Evolutionary conservation across 2,113 vertebrate species (phyloP).

Genomic region (Neotoma lepida): DNA sequence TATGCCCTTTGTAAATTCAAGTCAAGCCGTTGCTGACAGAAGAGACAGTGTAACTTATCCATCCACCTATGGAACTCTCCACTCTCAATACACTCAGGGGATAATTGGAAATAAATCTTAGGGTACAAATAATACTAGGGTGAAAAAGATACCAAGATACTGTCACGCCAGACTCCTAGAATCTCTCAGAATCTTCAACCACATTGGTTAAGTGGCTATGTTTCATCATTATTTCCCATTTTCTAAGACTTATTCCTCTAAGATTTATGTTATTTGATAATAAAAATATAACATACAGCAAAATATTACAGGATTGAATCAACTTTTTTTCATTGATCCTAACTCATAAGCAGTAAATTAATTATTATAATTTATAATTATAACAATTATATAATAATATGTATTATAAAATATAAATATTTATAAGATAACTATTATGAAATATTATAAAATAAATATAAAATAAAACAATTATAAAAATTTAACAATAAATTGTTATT

Average conservation of each 20-base stretch:
- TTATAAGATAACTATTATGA: too few species aligned
- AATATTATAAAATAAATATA: too few species aligned
- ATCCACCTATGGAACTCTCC: not conserved
- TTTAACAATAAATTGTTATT: not conserved
- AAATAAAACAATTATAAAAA: too few species aligned
- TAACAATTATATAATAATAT: too few species aligned
- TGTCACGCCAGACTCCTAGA: not conserved
- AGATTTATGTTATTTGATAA: not conserved
- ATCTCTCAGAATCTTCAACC: not conserved
- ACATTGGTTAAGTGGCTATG: not conserved
- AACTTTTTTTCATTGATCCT: not conserved
- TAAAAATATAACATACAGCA: not conserved
- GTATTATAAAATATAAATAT: too few species aligned
- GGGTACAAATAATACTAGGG: not conserved
- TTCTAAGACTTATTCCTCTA: slow-evolving; percentile 14
- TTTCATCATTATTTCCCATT: not conserved
- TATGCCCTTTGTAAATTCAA: slow-evolving; percentile 46
- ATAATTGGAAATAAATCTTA: slow-evolving; percentile 60
- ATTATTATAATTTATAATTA: too few species aligned
- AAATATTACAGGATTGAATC: not conserved
- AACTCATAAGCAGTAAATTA: not conserved
- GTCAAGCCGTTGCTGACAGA: slow-evolving; percentile 26
- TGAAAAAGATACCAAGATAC: slow-evolving; percentile 31
- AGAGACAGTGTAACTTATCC: slow-evolving; percentile 17
- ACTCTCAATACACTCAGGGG: not conserved